phyloP scores from a whole-genome alignment of 1,140 invertebrate species.

The Leptopilina clavipes region DNA sequence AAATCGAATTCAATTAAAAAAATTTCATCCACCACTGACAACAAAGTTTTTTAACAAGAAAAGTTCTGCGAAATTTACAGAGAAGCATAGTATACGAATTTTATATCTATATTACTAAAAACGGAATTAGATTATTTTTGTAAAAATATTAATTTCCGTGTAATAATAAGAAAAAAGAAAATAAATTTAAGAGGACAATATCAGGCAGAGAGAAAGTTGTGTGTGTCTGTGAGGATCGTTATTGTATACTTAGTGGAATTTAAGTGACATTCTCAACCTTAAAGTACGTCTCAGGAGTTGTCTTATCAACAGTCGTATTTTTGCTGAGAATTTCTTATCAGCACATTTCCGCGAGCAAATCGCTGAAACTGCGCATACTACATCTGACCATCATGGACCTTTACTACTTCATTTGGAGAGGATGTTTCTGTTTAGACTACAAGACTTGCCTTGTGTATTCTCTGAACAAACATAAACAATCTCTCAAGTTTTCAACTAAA shows the following conservation, averaged over 20 bases:
- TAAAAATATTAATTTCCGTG: too few relatives aligned
- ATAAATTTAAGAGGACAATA: not conserved
- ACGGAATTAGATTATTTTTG: too few relatives aligned
- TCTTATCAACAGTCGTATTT: conserved; percentile 15
- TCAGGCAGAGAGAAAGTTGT: not conserved
- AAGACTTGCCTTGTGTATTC: not conserved
- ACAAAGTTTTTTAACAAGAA: too few relatives aligned
- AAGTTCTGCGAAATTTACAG: too few relatives aligned
- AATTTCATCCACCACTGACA: too few relatives aligned
- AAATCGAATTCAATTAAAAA: too few relatives aligned
- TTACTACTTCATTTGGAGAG: not conserved
- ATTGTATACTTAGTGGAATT: conserved; percentile 7
- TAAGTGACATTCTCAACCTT: not conserved
- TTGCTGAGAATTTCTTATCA: conserved; percentile 14
- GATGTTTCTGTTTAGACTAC: conserved; percentile 8
- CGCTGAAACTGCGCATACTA: not conserved
- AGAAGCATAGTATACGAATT: too few relatives aligned
- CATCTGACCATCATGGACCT: conserved; percentile 20
- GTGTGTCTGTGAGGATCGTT: not conserved
- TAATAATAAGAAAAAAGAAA: not conserved
- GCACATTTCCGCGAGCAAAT: conserved; percentile 17
- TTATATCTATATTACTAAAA: too few relatives aligned
- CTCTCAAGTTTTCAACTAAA: too few relatives aligned
- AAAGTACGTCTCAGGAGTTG: conserved; percentile 14
- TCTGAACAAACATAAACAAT: not conserved